These are phyloP conservation scores for Torymus auratus DNA, from an alignment of 2,888 invertebrate genomes.

Conservation along the genomic window DNA sequence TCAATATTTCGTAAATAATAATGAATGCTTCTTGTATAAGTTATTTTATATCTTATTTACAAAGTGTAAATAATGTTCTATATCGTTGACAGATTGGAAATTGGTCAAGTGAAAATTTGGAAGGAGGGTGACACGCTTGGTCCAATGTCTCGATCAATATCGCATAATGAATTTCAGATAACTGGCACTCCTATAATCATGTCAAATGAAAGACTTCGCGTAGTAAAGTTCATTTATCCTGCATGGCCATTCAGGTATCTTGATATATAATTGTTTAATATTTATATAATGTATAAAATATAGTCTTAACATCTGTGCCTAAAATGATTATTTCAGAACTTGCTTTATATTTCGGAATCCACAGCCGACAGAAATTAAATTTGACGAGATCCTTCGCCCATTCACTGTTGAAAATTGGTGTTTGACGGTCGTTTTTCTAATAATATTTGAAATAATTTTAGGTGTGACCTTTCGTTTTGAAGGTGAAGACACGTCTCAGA, in stretches of 20 bases:
- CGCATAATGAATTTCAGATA: background rate
- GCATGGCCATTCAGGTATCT: constrained; percentile 19
- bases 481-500: background rate
- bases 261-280: background rate
- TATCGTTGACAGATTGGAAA: background rate
- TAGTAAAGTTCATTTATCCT: constrained; percentile 7
- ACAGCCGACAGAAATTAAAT: constrained; percentile 58
- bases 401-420: constrained; percentile 37
- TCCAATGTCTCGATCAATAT: constrained; percentile 5
- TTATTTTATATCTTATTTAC: no score
- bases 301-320: no score
- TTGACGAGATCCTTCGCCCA: constrained; percentile 61
- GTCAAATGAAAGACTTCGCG: background rate
- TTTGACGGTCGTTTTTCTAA: background rate
- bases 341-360: constrained; percentile 66
- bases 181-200: constrained; percentile 15
- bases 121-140: constrained; percentile 8
- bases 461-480: background rate
- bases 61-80: no score
- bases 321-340: constrained; percentile 56
- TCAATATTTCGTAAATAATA: background rate
- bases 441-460: background rate
- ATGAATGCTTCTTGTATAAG: no score
- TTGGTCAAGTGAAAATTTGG: background rate
- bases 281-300: no score